Evolutionary conservation across 2,888 invertebrate genomes (phyloP).

Genomic region (Oeneis ivallda): DNA sequence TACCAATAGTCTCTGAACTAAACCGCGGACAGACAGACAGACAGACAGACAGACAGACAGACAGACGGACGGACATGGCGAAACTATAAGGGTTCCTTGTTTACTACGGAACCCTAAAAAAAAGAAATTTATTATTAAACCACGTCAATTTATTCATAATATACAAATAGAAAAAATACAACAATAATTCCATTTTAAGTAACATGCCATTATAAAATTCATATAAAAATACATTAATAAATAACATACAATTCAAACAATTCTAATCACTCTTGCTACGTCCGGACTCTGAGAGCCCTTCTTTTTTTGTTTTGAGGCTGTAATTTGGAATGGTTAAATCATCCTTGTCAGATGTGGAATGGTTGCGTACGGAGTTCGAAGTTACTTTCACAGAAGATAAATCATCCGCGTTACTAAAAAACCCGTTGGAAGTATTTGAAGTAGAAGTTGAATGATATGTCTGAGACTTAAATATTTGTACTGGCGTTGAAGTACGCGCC

Average conservation of each 20-base stretch:
- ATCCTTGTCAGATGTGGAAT: conserved; percentile 75
- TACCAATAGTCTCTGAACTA: no score
- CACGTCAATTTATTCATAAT: conserved; percentile 51
- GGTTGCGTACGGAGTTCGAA: conserved; percentile 67
- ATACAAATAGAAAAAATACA: conserved; percentile 38
- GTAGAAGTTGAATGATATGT: conserved; percentile 74
- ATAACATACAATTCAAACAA: conserved; percentile 39
- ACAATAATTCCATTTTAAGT: conserved; percentile 35
- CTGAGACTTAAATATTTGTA: conserved; percentile 72
- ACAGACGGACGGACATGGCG: no score
- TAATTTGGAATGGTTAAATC: conserved; percentile 75
- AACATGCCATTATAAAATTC: conserved; percentile 33
- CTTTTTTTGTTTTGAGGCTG: conserved; percentile 67
- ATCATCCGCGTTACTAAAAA: conserved; percentile 80
- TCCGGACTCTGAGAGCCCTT: conserved; percentile 52
- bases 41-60: no score
- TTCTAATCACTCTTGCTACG: conserved; percentile 67
- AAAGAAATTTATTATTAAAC: conserved; percentile 29
- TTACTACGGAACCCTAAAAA: no score
- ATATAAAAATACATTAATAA: conserved; percentile 39
- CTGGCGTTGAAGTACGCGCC: conserved; percentile 83
- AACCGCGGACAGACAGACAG: no score
- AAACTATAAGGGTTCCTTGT: no score
- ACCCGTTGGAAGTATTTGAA: conserved; percentile 71
- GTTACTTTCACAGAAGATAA: conserved; percentile 80